Evolutionary conservation across 2,888 invertebrate genomes (phyloP).

Genomic region (Oasisia sp.): DNA sequence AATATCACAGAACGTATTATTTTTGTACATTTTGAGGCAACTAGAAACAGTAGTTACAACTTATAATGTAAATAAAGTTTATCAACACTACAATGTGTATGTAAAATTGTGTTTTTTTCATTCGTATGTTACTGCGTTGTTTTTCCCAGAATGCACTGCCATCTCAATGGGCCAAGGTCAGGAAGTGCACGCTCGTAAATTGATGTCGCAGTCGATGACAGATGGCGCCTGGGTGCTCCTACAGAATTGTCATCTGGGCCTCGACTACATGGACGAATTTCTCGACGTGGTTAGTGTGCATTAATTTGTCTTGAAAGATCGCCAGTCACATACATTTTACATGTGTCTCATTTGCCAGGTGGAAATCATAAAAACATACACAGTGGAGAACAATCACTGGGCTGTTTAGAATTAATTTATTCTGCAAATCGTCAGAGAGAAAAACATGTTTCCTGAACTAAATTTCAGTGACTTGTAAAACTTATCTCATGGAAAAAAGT

Average conservation of each 20-base stretch:
- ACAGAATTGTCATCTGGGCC: conserved; percentile 95
- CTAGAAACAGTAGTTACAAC: no score
- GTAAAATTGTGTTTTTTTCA: neutral
- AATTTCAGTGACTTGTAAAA: neutral
- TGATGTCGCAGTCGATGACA: conserved; percentile 82
- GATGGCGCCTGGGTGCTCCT: conserved; percentile 91
- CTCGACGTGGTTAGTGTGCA: conserved; percentile 81
- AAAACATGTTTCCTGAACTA: neutral
- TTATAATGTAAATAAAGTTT: no score
- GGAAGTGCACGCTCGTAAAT: conserved; percentile 84
- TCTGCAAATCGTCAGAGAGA: no score
- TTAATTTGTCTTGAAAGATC: no score
- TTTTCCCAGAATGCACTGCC: conserved; percentile 69
- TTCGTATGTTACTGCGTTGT: neutral
- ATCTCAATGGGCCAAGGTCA: conserved; percentile 99
- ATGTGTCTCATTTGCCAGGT: neutral
- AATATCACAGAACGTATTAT: no score
- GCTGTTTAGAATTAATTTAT: neutral
- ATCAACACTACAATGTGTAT: neutral
- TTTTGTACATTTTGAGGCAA: no score
- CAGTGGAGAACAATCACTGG: neutral
- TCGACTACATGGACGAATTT: conserved; percentile 91
- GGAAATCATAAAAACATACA: neutral
- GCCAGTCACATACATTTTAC: neutral
- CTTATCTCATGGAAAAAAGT: neutral